Evolutionary conservation across 2,113 vertebrate species (phyloP).

Genomic region (Osmerus eperlanus): DNA sequence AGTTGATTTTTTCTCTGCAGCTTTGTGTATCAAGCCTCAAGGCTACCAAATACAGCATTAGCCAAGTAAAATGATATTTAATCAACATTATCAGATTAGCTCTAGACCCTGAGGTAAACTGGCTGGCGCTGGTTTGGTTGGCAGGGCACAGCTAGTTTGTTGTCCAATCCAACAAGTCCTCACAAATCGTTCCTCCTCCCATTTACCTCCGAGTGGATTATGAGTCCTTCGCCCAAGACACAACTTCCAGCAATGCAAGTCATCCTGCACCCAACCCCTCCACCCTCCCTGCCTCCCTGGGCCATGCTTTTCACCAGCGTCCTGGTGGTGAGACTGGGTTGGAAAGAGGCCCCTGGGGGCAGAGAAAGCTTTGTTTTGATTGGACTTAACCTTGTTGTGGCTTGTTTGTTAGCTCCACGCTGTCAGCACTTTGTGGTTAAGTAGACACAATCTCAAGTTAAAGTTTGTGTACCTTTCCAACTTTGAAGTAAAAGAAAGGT

Average conservation of each 20-base stretch:
- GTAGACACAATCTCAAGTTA: neutral
- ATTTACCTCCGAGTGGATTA: neutral
- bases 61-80: neutral
- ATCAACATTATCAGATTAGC: neutral
- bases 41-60: neutral
- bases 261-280: neutral
- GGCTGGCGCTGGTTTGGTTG: neutral
- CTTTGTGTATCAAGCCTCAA: neutral
- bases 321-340: neutral
- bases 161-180: too few species aligned
- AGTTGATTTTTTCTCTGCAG: neutral
- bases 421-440: constrained; percentile 1
- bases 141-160: neutral
- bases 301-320: constrained; percentile 2
- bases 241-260: constrained; percentile 5
- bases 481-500: neutral
- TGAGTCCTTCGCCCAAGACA: neutral
- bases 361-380: constrained; percentile 27
- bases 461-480: neutral
- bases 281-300: neutral
- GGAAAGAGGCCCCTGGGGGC: neutral
- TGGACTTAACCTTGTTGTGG: constrained; percentile 20
- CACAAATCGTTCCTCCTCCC: too few species aligned
- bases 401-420: neutral
- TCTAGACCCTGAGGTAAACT: neutral